These are phyloP conservation scores for Perca flavescens DNA, from an alignment of 2,113 vertebrate genomes.

Conservation along the genomic window DNA sequence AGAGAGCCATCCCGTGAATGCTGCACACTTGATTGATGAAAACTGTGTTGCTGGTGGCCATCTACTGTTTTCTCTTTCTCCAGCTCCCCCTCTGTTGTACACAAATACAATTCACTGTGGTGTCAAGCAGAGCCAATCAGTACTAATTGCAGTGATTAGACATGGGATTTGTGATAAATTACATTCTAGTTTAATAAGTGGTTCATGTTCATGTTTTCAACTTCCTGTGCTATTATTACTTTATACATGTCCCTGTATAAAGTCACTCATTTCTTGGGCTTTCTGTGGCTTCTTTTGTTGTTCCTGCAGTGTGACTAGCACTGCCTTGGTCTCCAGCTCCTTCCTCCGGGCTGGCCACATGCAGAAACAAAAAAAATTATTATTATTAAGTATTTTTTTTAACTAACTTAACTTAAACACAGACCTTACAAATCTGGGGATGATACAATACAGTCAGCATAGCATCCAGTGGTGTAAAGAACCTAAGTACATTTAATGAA, in stretches of 20 bases:
- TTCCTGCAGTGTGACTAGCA: slow-evolving; percentile 27
- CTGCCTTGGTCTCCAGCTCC: background rate
- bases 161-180: background rate
- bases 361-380: slow-evolving; percentile 12
- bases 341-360: slow-evolving; percentile 19
- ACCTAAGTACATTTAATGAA: no score
- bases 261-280: slow-evolving; percentile 4
- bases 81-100: background rate
- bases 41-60: background rate
- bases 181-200: background rate
- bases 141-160: slow-evolving; percentile 11
- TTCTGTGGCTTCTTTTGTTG: background rate
- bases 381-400: background rate
- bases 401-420: background rate
- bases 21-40: slow-evolving; percentile 1
- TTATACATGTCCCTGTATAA: slow-evolving; percentile 7
- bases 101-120: background rate
- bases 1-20: background rate
- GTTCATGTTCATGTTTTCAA: background rate
- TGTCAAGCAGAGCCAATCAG: slow-evolving; percentile 12
- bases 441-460: background rate
- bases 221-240: slow-evolving; percentile 19
- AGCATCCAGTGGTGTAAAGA: background rate
- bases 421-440: background rate
- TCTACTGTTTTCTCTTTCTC: background rate